These are phyloP conservation scores for Peribatodes rhomboidaria DNA, from an alignment of 2,888 invertebrate genomes.

Conservation along the genomic window DNA sequence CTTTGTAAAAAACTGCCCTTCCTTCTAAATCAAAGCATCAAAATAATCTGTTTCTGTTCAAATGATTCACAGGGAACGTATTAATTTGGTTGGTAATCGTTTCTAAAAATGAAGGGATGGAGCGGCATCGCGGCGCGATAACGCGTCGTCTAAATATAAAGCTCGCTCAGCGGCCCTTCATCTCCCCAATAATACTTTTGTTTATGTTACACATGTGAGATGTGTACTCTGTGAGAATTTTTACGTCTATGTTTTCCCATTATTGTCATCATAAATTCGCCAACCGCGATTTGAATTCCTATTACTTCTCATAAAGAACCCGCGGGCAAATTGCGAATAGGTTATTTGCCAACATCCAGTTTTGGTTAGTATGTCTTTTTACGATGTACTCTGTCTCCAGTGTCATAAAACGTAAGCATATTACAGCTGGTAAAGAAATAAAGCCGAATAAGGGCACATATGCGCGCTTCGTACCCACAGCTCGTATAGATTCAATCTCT, in stretches of 20 bases:
- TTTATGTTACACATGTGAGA: constrained; percentile 67
- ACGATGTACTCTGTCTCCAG: constrained; percentile 38
- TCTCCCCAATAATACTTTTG: constrained; percentile 68
- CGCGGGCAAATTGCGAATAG: constrained; percentile 23
- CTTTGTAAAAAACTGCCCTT: background rate
- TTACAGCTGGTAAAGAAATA: constrained; percentile 32
- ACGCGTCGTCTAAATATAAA: constrained; percentile 70
- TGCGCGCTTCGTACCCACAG: constrained; percentile 13
- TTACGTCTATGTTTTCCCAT: constrained; percentile 51
- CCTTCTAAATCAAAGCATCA: background rate
- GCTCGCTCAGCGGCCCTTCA: constrained; percentile 67
- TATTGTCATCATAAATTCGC: constrained; percentile 54
- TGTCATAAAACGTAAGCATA: constrained; percentile 41
- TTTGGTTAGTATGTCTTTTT: constrained; percentile 28
- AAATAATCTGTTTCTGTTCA: constrained; percentile 14
- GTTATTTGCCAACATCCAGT: constrained; percentile 16
- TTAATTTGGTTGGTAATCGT: constrained; percentile 48
- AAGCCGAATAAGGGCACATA: constrained; percentile 36
- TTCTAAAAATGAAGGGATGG: constrained; percentile 70
- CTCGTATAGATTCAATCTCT: constrained; percentile 34
- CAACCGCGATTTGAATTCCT: constrained; percentile 42
- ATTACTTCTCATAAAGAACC: constrained; percentile 33
- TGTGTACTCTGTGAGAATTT: constrained; percentile 54
- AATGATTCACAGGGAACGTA: constrained; percentile 38
- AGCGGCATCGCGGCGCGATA: constrained; percentile 68